Base-by-base conservation (phyloP, 37 sponge, comb jelly and placozoan species). In the Oscarella lobularis region DNA sequence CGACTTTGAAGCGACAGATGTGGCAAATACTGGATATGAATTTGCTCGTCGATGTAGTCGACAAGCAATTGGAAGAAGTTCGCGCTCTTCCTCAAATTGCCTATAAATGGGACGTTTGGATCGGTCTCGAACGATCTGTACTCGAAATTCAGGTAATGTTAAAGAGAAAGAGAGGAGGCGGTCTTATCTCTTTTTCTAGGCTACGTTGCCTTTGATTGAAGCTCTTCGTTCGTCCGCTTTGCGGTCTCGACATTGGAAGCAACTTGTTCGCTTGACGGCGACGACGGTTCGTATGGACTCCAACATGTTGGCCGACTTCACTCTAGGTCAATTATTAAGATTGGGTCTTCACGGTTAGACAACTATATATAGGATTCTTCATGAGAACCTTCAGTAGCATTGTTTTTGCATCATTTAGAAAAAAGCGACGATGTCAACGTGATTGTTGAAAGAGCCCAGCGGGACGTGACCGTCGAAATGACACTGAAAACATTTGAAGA, bases 161-260 rank as follows among this genome's bases (percentile, higher is more conserved):
- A 20, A 9, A 27, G 9, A 20, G 20, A 48, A 27, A 48, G 60
- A 48, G 9, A 20, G 9, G 9, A 20, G 9, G 9, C 14, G 20
- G 9, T 9, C 20, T 48, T 48, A 48, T 20, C 20, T 27, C 60
- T 48, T 48, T 9, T 48, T 48, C 9, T 40, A 80, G 81, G 81
- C 81, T 1, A 65, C 41, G 65, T 39, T 85, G 3, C 85, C 85
- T 32, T 36, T 88, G 54, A 82, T 85, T 36, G 77, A 88, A 32
- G 81, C 74, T 31, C 69, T 87, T n/a, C 76, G 38, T 9, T 84
- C 82, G 36, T 39, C 86, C 2, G 39, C 86, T 5, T 85, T 94
- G 88, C 68, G 91, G n/a, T 80, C 95, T n/a, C 83, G 95, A 0
- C 95, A 94, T 77, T 94, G 95, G 95, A 94, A 94, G 77, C 92